Evolutionary conservation across 1,140 invertebrate genomes (phyloP), one percentile per base, ranked within the genome.

Genomic region (Drosophila mauritiana): DNA sequence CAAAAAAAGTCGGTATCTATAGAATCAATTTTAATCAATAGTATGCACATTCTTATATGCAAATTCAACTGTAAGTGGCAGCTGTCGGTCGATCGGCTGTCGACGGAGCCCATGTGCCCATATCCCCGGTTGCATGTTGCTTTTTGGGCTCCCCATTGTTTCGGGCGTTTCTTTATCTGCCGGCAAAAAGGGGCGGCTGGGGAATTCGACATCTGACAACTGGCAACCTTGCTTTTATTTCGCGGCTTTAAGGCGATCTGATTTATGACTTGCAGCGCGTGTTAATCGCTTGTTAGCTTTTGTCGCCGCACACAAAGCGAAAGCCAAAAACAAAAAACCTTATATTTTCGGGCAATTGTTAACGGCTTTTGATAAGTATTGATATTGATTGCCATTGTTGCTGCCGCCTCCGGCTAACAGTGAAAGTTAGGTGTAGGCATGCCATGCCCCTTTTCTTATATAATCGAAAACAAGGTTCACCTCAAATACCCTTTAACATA

Each of bases 241-340:
- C 20, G 37, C 36, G 45, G 37, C 48, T 69, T 69, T 70, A 77
- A 77, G 62, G 74, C 49, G 42, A 43, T 48, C 58, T 49, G 70
- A 82, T 78, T 78, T 74, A 74, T 82, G 79, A 64, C 73, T 58
- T 54, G 62, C 8, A 56, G 69, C 79, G 68, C 68, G 79, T 82
- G 79, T 78, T 73, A 78, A 82, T 82, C 36, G 62, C 79, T 82
- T 82, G 74, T 82, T 82, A 62, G 79, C 79, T 73, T 68, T 82
- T 78, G 80, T 82, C 79, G 75, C 79, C 73, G 46, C 36, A 12
- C 31, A 43, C 54, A 52, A 45, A 53, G 40, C 56, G 42, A 63
- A 63, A 65, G 42, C 48, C 59, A 61, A 43, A 46, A 49, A 73
- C 36, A 49, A 52, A 51, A 58, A 76, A 61, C 20, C 61, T 46